Evolutionary conservation across 1,140 invertebrate species (phyloP).

Genomic region (Camponotus vicinus): DNA sequence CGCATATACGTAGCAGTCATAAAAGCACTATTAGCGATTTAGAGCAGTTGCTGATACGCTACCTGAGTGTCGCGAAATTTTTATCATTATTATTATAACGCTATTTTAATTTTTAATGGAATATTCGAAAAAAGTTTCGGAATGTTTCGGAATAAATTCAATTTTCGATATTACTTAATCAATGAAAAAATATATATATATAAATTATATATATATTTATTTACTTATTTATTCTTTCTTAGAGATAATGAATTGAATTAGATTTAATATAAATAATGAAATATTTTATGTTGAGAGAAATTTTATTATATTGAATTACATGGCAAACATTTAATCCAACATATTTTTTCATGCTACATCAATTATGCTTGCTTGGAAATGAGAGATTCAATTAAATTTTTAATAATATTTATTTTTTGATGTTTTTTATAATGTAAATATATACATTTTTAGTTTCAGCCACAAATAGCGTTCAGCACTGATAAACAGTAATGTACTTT

Average conservation of each 20-base stretch:
- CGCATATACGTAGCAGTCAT: slow-evolving; percentile 21
- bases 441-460: not conserved
- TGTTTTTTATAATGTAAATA: not conserved
- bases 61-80: slow-evolving; percentile 29
- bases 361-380: slow-evolving; percentile 5
- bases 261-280: not conserved
- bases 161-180: slow-evolving; percentile 3
- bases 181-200: not conserved
- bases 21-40: not conserved
- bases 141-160: not conserved
- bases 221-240: not conserved
- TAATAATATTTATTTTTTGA: not conserved
- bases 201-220: not conserved
- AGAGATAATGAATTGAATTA: slow-evolving; percentile 19
- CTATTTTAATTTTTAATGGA: not conserved
- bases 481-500: slow-evolving; percentile 15
- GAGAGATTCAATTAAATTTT: slow-evolving; percentile 14
- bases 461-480: slow-evolving; percentile 14
- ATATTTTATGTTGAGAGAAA: not conserved
- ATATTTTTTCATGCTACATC: not conserved
- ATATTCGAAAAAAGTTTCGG: not conserved
- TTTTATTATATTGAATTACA: slow-evolving; percentile 22
- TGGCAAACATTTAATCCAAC: too few species aligned
- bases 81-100: not conserved
- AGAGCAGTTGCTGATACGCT: not conserved